A percentile compares a stretch with the other conserved stretches of the same genome.
Conservation (phyloP, 2,797 vertebrate species). For the Enteromius anoplus region DNA sequence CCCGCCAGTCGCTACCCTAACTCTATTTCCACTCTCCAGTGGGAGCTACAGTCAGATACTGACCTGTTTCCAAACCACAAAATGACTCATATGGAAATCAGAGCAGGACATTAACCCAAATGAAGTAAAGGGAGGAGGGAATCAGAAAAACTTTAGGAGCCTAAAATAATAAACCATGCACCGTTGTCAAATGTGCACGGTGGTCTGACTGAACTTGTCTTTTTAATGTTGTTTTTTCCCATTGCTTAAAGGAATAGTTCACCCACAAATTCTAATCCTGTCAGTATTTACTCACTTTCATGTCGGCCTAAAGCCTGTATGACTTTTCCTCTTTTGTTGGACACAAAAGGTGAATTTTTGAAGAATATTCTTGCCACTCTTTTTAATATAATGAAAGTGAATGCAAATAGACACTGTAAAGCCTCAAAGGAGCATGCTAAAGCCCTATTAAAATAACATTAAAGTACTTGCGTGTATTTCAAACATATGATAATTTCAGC, state of each 20-base stretch:
- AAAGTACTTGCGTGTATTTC: not conserved
- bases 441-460: not conserved
- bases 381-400: not conserved
- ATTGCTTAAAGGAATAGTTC: not conserved
- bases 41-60: constrained; percentile 66
- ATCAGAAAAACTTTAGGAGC: constrained; percentile 32
- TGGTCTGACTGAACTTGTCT: constrained; percentile 66
- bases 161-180: constrained; percentile 72
- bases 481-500: not conserved
- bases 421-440: not conserved
- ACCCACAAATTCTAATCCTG: constrained; percentile 1
- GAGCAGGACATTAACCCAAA: constrained; percentile 59
- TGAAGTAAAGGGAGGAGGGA: constrained; percentile 47
- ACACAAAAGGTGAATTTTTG: not conserved
- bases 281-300: constrained; percentile 5
- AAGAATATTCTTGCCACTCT: not conserved
- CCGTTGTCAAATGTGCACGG: constrained; percentile 69
- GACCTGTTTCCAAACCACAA: constrained; percentile 76
- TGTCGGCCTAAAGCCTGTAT: not conserved
- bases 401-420: not conserved
- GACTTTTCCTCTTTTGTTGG: not conserved
- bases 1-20: constrained; percentile 43
- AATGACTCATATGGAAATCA: constrained; percentile 80
- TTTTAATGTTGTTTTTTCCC: constrained; percentile 18
- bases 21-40: constrained; percentile 55